A percentile compares a stretch with the other conserved stretches of the same genome.
phyloP scores from a whole-genome alignment of 2,797 vertebrate species.

The Numenius phaeopus region DNA sequence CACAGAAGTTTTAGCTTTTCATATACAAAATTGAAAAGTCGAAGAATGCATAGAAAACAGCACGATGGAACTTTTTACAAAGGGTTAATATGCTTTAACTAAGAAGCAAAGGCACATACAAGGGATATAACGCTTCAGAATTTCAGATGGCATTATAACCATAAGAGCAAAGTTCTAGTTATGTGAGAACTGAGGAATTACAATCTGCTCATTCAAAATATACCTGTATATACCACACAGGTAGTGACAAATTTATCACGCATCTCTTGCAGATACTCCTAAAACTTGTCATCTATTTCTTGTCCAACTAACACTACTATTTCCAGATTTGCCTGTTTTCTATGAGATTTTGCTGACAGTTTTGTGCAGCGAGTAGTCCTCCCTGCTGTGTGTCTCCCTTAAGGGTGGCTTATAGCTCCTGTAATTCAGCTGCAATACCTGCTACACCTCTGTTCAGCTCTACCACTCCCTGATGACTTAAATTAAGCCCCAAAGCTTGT shows the following conservation, averaged over 20 bases:
- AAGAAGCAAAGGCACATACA: not conserved
- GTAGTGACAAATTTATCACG: not conserved
- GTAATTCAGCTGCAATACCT: not conserved
- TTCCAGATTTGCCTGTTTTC: not conserved
- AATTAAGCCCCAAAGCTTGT: too few relatives aligned
- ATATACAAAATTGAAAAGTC: not conserved
- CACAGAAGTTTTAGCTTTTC: not conserved
- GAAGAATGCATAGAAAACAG: not conserved
- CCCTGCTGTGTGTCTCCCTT: not conserved
- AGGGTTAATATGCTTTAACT: not conserved
- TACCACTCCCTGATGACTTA: not conserved
- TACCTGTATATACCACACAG: not conserved
- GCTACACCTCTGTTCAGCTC: not conserved
- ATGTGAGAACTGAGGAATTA: not conserved
- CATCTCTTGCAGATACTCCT: not conserved
- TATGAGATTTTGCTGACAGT: not conserved
- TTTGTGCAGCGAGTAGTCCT: not conserved
- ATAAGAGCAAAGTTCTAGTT: not conserved
- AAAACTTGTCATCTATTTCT: constrained; percentile 16
- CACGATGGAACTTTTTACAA: not conserved
- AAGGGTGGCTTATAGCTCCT: not conserved
- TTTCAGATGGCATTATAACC: not conserved
- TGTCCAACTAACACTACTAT: not conserved
- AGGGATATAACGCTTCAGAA: not conserved
- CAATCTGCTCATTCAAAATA: not conserved